Conservation (phyloP, 2,113 vertebrate species). For the Burhinus oedicnemus region DNA sequence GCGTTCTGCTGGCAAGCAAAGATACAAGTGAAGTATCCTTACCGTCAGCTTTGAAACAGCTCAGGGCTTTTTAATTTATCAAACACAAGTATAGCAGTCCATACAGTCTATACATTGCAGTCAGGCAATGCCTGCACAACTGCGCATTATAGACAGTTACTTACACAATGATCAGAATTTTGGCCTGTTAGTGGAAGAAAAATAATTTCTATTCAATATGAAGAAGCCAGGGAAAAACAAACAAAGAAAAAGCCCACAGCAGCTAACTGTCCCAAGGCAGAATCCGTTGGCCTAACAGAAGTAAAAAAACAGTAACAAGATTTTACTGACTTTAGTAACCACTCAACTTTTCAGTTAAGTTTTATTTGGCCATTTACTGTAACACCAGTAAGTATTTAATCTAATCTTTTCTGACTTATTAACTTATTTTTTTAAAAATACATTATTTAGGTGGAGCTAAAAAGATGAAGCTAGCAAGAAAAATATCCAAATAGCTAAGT, state of each 20-base stretch:
- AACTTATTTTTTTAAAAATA: not conserved
- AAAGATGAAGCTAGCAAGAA: not conserved
- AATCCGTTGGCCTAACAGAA: not conserved
- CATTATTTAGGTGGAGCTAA: not conserved
- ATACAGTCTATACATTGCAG: not conserved
- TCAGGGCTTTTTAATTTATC: not conserved
- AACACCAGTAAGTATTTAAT: not conserved
- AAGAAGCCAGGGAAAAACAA: not conserved
- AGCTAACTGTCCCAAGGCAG: not conserved
- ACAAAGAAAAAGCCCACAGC: not conserved
- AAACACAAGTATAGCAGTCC: not conserved
- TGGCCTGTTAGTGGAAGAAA: not conserved
- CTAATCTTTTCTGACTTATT: not conserved
- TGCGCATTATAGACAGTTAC: not conserved
- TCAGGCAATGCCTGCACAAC: not conserved
- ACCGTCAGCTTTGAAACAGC: not conserved
- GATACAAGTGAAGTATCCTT: not conserved
- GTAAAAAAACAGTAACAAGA: not conserved
- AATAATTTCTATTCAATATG: not conserved
- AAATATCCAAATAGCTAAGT: not conserved
- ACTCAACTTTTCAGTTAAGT: not conserved
- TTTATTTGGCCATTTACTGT: not conserved
- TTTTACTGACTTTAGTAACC: not conserved
- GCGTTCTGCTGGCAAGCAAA: not conserved
- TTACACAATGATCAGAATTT: not conserved